A percentile compares a stretch with the other conserved stretches of the same genome.
phyloP scores from a whole-genome alignment of 2,797 vertebrate genomes.

The Xenops minutus region DNA sequence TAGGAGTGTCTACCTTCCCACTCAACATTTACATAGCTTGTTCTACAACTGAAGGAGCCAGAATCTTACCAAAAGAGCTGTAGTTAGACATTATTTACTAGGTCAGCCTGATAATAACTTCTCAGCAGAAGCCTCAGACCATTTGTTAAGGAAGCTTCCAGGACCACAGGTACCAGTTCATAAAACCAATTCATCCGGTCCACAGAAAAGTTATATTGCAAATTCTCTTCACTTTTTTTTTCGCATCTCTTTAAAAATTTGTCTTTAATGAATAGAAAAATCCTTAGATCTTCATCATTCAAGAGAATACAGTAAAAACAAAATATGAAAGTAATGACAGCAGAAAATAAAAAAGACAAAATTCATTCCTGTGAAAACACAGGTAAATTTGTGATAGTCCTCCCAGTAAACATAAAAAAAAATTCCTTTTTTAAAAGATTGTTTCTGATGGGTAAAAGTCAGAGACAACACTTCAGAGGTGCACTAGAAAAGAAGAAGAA shows the following conservation, averaged over 20 bases:
- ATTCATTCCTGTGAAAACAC: background rate
- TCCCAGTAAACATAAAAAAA: background rate
- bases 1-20: background rate
- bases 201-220: background rate
- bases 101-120: background rate
- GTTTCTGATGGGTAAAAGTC: background rate
- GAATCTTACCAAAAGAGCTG: background rate
- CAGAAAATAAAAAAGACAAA: background rate
- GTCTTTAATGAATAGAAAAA: background rate
- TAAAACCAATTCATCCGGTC: background rate
- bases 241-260: background rate
- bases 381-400: background rate
- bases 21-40: background rate
- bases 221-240: background rate
- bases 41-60: background rate
- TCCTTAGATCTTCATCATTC: background rate
- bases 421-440: background rate
- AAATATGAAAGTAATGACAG: background rate
- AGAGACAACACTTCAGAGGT: background rate
- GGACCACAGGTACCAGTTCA: background rate
- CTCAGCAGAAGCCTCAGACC: background rate
- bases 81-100: background rate
- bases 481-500: background rate
- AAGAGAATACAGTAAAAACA: background rate
- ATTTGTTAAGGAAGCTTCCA: background rate